phyloP scores from a whole-genome alignment of 2,797 vertebrate genomes.

The Champsocephalus esox region DNA sequence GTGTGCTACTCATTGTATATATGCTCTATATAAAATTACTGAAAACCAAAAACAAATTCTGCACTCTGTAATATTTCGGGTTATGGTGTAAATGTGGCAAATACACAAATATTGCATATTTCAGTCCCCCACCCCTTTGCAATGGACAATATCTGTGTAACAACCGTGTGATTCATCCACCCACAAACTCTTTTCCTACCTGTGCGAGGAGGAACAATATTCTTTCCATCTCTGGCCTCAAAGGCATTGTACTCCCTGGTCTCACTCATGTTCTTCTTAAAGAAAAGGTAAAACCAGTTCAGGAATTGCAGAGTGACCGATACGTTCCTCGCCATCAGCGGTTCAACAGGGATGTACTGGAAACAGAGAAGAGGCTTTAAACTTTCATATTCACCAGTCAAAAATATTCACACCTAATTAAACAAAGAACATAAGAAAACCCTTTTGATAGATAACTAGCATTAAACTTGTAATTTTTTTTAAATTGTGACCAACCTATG shows the following conservation, averaged over 20 bases:
- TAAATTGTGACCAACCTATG: no score
- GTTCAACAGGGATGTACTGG: constrained; percentile 61
- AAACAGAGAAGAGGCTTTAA: neutral
- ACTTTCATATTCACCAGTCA: neutral
- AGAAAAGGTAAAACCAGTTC: constrained; percentile 74
- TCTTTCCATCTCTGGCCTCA: constrained; percentile 56
- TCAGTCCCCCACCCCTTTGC: neutral
- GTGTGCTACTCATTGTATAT: neutral
- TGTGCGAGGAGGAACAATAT: constrained; percentile 23
- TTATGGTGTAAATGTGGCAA: neutral
- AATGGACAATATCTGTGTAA: neutral
- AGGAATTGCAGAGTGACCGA: constrained; percentile 54
- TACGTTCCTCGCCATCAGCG: constrained; percentile 46
- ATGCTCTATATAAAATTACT: neutral
- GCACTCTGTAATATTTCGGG: no score
- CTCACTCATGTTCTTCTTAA: constrained; percentile 37
- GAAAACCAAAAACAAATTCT: no score
- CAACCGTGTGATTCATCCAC: neutral
- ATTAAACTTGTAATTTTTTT: no score
- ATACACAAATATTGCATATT: neutral
- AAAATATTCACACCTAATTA: neutral
- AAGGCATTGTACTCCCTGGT: constrained; percentile 42
- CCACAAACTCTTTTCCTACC: constrained; percentile 4
- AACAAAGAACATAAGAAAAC: no score
- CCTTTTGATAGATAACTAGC: no score